Conservation (phyloP, 2,113 vertebrate species). For the Brachirus orientalis region DNA sequence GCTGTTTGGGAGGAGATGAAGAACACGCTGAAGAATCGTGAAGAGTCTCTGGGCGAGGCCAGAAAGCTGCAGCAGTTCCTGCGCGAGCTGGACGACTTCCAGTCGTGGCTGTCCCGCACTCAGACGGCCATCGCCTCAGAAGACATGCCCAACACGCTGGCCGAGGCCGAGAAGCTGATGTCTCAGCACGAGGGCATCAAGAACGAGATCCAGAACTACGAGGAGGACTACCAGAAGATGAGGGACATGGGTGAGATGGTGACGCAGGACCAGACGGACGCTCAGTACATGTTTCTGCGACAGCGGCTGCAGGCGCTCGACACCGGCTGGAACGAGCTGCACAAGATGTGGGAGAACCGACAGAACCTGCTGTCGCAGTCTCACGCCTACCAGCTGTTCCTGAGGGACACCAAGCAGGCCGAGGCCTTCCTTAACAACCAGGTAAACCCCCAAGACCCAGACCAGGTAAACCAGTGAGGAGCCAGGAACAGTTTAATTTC, state of each 20-base stretch:
- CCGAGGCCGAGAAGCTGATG: slow-evolving; percentile 94
- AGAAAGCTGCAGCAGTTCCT: slow-evolving; percentile 98
- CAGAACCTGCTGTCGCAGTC: slow-evolving; percentile 96
- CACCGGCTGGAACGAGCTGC: slow-evolving; percentile 97
- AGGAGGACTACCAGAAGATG: slow-evolving; percentile 99
- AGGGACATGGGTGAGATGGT: slow-evolving; percentile 98
- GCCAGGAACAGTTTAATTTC: too few species aligned
- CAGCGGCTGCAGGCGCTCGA: slow-evolving; percentile 94
- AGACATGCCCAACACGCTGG: slow-evolving; percentile 95
- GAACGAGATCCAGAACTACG: slow-evolving; percentile 94
- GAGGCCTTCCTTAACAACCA: slow-evolving; percentile 99
- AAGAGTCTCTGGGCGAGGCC: slow-evolving; percentile 95
- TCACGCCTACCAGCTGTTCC: slow-evolving; percentile 94
- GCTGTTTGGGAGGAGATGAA: slow-evolving; percentile 97
- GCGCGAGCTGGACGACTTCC: slow-evolving; percentile 97
- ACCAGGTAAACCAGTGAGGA: too few species aligned
- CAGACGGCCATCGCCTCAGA: slow-evolving; percentile 96
- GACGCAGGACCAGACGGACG: slow-evolving; percentile 93
- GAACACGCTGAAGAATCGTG: slow-evolving; percentile 90
- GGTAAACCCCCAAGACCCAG: slow-evolving; percentile 69
- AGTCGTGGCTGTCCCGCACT: slow-evolving; percentile 95
- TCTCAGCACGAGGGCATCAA: slow-evolving; percentile 95
- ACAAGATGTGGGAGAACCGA: slow-evolving; percentile 99
- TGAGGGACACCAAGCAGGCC: slow-evolving; percentile 95
- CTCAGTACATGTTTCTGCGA: slow-evolving; percentile 96